phyloP scores from a whole-genome alignment of 2,797 vertebrate species.

The Gymnoscopelus braueri region DNA sequence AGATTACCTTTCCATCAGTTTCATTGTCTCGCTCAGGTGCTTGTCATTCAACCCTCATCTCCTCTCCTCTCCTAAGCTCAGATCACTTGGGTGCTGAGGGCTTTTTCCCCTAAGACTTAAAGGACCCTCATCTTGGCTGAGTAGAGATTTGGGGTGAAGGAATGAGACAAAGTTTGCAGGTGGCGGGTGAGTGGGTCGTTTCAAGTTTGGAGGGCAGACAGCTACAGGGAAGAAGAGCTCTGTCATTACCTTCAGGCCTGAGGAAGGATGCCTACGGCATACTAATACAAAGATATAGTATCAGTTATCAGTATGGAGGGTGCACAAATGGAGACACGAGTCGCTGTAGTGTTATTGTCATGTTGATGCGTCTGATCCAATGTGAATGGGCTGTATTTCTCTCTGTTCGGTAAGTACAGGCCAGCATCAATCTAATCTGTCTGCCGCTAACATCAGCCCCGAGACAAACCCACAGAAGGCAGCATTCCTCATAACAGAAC shows the following conservation, averaged over 20 bases:
- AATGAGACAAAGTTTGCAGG: constrained; percentile 26
- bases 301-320: constrained; percentile 15
- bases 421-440: constrained; percentile 36
- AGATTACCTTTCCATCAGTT: constrained; percentile 6
- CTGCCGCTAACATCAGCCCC: constrained; percentile 32
- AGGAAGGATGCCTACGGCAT: constrained; percentile 34
- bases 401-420: constrained; percentile 49
- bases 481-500: constrained; percentile 55
- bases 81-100: constrained; percentile 16
- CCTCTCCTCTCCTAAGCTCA: constrained; percentile 1
- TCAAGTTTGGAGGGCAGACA: constrained; percentile 29
- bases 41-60: constrained; percentile 7
- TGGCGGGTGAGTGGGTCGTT: constrained; percentile 3
- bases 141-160: constrained; percentile 17
- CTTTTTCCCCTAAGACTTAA: constrained; percentile 13
- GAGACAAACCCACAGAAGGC: constrained; percentile 50
- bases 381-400: constrained; percentile 52
- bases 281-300: constrained; percentile 25
- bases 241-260: constrained; percentile 37
- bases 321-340: constrained; percentile 6
- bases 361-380: constrained; percentile 44
- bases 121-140: constrained; percentile 19
- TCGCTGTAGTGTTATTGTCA: constrained; percentile 40
- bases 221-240: constrained; percentile 25
- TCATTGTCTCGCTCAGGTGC: background rate